Evolutionary conservation across 1,140 invertebrate genomes (phyloP).

Genomic region (Lineus longissimus): DNA sequence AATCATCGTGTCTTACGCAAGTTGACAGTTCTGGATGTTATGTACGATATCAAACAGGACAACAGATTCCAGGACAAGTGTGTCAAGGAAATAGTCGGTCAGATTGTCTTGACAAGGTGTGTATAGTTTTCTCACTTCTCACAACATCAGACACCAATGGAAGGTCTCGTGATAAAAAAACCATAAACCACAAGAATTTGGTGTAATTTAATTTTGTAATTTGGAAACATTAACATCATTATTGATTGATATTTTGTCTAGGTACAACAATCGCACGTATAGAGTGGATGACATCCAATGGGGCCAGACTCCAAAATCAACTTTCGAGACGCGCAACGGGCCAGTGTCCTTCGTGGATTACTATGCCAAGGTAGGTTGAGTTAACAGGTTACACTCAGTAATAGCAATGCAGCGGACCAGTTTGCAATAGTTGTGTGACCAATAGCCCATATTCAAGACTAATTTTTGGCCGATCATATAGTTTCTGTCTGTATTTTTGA

Average conservation of each 20-base stretch:
- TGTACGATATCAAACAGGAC: slow-evolving; percentile 57
- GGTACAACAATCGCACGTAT: slow-evolving; percentile 86
- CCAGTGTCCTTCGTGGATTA: slow-evolving; percentile 71
- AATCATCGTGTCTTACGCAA: slow-evolving; percentile 76
- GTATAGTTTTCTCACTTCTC: slow-evolving; percentile 9
- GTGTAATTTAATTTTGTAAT: no score
- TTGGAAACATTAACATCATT: no score
- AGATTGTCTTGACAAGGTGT: slow-evolving; percentile 71
- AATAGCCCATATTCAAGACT: background rate
- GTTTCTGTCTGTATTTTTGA: background rate
- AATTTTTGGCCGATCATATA: background rate
- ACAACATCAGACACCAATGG: no score
- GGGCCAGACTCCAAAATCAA: slow-evolving; percentile 61
- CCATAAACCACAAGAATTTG: no score
- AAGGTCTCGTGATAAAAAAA: no score
- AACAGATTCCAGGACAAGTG: slow-evolving; percentile 57
- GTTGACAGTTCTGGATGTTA: slow-evolving; percentile 70
- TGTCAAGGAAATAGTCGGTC: slow-evolving; percentile 63
- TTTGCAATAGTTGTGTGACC: background rate
- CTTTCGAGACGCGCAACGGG: slow-evolving; percentile 60
- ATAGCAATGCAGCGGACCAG: no score
- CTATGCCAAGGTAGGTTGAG: slow-evolving; percentile 59
- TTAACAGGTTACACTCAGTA: no score
- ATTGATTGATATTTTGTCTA: no score
- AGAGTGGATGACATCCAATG: slow-evolving; percentile 81